Percentiles rank a stretch among this genome's conserved stretches.
Evolutionary conservation across 2,113 vertebrate genomes (phyloP).

Genomic region (Nycticryphes semicollaris): DNA sequence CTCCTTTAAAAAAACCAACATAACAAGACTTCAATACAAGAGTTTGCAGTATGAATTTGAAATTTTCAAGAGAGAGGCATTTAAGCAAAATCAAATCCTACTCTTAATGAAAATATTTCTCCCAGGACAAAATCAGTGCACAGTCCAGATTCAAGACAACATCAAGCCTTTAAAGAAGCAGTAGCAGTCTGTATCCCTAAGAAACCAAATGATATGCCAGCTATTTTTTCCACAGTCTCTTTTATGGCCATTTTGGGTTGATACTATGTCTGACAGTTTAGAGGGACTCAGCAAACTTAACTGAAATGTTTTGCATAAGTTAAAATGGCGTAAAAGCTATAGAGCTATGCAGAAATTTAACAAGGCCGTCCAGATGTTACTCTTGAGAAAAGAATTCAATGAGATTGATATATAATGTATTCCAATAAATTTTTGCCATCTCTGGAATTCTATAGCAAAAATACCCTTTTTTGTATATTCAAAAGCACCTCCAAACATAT

Average conservation of each 20-base stretch:
- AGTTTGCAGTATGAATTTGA: neutral
- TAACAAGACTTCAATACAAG: neutral
- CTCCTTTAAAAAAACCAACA: neutral
- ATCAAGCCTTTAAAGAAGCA: neutral
- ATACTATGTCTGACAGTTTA: neutral
- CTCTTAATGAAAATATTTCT: neutral
- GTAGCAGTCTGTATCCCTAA: neutral
- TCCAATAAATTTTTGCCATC: neutral
- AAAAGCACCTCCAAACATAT: neutral
- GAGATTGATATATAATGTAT: neutral
- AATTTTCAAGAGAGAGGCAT: neutral
- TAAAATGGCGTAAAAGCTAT: neutral
- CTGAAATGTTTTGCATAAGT: neutral
- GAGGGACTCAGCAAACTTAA: neutral
- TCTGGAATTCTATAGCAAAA: neutral
- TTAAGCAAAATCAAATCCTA: neutral
- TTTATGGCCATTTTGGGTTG: neutral
- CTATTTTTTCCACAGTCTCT: neutral
- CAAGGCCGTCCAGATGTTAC: neutral
- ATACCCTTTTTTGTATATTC: neutral
- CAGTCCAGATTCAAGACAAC: neutral
- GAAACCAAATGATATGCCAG: neutral
- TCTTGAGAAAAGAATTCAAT: neutral
- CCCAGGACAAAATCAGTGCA: neutral
- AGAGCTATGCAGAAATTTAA: neutral